Evolutionary conservation across 1,140 invertebrate species (phyloP).

Genomic region (Drosophila pectinifera): DNA sequence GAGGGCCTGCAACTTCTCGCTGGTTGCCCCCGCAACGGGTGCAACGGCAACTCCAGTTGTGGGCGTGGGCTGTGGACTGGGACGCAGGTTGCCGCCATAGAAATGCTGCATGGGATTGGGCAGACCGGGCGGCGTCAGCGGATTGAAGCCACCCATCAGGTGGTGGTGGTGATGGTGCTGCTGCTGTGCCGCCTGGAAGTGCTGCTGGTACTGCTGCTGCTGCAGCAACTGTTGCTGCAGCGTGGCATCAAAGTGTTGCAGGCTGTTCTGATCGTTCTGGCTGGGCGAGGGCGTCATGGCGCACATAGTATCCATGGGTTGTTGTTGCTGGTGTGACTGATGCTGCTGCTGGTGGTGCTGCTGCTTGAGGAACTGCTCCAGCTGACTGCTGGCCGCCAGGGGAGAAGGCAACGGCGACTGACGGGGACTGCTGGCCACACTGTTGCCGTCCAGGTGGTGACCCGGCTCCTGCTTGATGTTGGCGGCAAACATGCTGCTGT

Average conservation of each 20-base stretch:
- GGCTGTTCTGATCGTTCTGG: constrained; percentile 85
- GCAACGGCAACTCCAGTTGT: constrained; percentile 16
- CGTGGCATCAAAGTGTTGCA: constrained; percentile 71
- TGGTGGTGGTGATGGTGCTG: constrained; percentile 70
- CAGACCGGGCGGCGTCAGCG: constrained; percentile 85
- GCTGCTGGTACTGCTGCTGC: constrained; percentile 81
- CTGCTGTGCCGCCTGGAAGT: constrained; percentile 79
- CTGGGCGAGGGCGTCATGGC: constrained; percentile 85
- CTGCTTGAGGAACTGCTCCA: constrained; percentile 78
- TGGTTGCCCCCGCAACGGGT: constrained; percentile 19
- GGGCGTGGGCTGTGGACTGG: constrained; percentile 76
- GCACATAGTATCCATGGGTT: constrained; percentile 74
- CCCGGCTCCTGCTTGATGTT: constrained; percentile 79
- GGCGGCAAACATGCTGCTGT: constrained; percentile 77
- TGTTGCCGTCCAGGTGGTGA: constrained; percentile 59
- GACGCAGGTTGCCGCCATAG: constrained; percentile 84
- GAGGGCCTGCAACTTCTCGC: constrained; percentile 68
- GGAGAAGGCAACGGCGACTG: constrained; percentile 65
- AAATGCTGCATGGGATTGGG: constrained; percentile 84
- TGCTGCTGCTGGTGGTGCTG: constrained; percentile 64
- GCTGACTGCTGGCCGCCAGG: constrained; percentile 40
- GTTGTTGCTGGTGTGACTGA: constrained; percentile 46
- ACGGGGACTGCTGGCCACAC: constrained; percentile 53
- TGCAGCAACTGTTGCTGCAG: constrained; percentile 78
- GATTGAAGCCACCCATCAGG: constrained; percentile 83